Evolutionary conservation across 1,140 invertebrate genomes (phyloP), one percentile per base, ranked within the genome.

Genomic region (Temnothorax curvispinosus): DNA sequence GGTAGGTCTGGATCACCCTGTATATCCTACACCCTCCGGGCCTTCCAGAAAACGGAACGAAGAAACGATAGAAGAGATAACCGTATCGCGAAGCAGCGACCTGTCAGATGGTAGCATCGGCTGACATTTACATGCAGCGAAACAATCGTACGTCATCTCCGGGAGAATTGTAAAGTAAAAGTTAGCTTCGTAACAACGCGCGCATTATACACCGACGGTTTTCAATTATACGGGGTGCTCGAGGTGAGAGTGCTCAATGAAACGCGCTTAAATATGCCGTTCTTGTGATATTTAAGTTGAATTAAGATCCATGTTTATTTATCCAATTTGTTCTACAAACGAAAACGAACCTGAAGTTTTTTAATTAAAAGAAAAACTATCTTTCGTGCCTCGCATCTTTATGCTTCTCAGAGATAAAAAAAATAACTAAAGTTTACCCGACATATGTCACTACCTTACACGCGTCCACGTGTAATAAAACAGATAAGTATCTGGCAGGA

Each of bases 71-170:
- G 32, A 67, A 47, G 44, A 52, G 77, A 80, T 80, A 80, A 67
- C 60, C 65, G 44, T 44, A 78, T 64, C 75, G 58, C 75, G 27
- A 47, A 64, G 58, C 75, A 64, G 58, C 41, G 32, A 67, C 60
- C 44, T 64, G 60, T 67, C 76, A 80, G 62, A 67, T 44, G n/a
- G 32, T 69, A 52, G 62, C 32, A 80, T 80, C n/a, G n/a, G 6
- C 77, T 67, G 77, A 80, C 77, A 69, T 80, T 80, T 80, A 80
- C 77, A 80, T 67, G 47, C 62, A 32, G 32, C 44, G n/a, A 32
- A 80, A 80, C 62, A 80, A 69, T 80, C 62, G 58, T 62, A 62
- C 50, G 75, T 77, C 75, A 77, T 77, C 75, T 47, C n/a, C 7
- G 44, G 32, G 32, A 80, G 32, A 80, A n/a, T 67, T 67, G 38